Conservation (phyloP, 2,797 vertebrate genomes). For the Apogon talboti region DNA sequence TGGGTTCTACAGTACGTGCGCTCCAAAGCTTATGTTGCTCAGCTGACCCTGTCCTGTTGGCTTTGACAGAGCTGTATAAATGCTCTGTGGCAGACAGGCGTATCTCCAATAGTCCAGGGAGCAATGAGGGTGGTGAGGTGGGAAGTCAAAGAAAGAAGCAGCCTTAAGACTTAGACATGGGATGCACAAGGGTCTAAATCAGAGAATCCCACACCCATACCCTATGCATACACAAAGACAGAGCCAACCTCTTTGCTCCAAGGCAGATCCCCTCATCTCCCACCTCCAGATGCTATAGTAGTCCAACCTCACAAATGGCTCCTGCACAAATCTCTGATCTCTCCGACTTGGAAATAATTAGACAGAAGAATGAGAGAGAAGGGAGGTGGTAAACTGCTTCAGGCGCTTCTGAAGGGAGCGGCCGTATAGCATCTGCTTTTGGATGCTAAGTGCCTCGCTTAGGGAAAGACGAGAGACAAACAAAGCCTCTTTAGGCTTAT, state of each 20-base stretch:
- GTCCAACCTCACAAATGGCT: slow-evolving; percentile 48
- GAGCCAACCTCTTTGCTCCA: slow-evolving; percentile 20
- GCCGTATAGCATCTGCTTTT: slow-evolving; percentile 60
- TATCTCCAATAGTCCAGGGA: slow-evolving; percentile 49
- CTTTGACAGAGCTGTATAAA: slow-evolving; percentile 44
- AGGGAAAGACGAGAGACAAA: slow-evolving; percentile 53
- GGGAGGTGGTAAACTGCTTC: slow-evolving; percentile 61
- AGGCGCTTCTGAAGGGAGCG: slow-evolving; percentile 65
- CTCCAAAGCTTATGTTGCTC: slow-evolving; percentile 50
- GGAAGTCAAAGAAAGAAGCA: slow-evolving; percentile 32
- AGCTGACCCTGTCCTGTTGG: slow-evolving; percentile 54
- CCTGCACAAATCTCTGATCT: slow-evolving; percentile 57
- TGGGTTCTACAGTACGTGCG: slow-evolving; percentile 3
- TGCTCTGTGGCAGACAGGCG: slow-evolving; percentile 47
- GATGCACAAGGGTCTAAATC: slow-evolving; percentile 38
- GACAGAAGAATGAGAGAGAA: slow-evolving; percentile 49
- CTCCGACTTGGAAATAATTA: slow-evolving; percentile 64
- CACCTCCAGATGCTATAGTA: slow-evolving; percentile 41
- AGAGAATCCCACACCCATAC: slow-evolving; percentile 19
- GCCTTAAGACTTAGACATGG: slow-evolving; percentile 38
- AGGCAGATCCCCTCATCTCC: slow-evolving; percentile 44
- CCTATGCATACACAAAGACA: slow-evolving; percentile 26
- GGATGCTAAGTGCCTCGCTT: slow-evolving; percentile 42
- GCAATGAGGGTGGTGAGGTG: slow-evolving; percentile 29
- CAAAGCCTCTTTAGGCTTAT: slow-evolving; percentile 54